Conservation (phyloP, 1,140 invertebrate species). For the Holotrichia oblita region DNA sequence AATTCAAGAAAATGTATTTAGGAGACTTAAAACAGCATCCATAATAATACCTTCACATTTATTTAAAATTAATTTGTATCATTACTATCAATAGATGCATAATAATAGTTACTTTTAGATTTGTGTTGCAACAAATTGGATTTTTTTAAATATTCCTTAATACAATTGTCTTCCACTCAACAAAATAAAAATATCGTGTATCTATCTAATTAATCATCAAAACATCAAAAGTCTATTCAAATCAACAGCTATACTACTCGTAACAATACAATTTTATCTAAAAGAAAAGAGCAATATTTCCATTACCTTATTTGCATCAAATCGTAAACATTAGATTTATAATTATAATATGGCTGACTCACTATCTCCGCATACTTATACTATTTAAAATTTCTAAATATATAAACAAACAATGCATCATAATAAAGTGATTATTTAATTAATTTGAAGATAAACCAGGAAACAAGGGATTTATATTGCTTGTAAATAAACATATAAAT, state of each 20-base stretch:
- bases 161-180: no score
- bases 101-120: no score
- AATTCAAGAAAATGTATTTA: no score
- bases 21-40: no score
- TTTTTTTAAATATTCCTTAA: no score
- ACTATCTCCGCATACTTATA: not conserved
- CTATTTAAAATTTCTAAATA: constrained; percentile 2
- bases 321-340: constrained; percentile 15
- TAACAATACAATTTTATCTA: no score
- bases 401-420: not conserved
- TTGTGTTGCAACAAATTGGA: no score
- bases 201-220: not conserved
- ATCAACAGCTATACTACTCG: no score
- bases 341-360: not conserved
- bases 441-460: not conserved
- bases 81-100: no score
- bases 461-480: not conserved
- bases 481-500: not conserved
- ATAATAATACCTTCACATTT: no score
- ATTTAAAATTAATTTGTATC: no score
- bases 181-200: no score
- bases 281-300: not conserved
- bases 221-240: not conserved
- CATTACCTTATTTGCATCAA: not conserved
- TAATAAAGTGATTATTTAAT: not conserved